Evolutionary conservation across 2,888 invertebrate species (phyloP).

Genomic region (Euzophera pinguis): DNA sequence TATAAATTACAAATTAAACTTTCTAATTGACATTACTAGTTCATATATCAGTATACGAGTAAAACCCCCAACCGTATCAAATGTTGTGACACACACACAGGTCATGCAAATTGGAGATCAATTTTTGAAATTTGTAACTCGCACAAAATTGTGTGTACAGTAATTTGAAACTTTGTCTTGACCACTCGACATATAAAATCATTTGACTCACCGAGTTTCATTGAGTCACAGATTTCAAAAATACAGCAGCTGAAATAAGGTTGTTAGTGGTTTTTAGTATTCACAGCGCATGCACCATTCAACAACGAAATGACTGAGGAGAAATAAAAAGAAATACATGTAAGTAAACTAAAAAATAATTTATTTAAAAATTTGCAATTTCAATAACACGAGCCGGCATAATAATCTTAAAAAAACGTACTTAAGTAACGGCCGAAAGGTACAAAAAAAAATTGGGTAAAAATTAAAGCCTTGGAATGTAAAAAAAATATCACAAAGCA

Average conservation of each 20-base stretch:
- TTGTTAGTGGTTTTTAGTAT: not conserved
- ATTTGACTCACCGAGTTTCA: too few relatives aligned
- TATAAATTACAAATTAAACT: too few relatives aligned
- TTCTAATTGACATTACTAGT: too few relatives aligned
- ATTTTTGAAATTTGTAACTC: too few relatives aligned
- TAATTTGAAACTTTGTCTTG: too few relatives aligned
- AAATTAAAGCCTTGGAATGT: slow-evolving; percentile 29
- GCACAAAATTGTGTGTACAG: too few relatives aligned
- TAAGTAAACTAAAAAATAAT: not conserved
- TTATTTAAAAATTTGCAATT: slow-evolving; percentile 6
- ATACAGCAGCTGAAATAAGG: not conserved
- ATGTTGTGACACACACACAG: not conserved
- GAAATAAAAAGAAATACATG: not conserved
- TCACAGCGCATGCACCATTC: not conserved
- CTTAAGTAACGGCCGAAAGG: not conserved
- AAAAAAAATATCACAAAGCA: slow-evolving; percentile 10
- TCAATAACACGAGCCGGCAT: not conserved
- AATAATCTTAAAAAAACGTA: not conserved
- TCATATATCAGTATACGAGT: not conserved
- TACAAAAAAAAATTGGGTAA: slow-evolving; percentile 4
- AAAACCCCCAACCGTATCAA: not conserved
- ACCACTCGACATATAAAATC: too few relatives aligned
- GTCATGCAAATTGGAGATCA: slow-evolving; percentile 3
- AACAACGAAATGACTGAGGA: not conserved
- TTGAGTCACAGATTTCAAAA: too few relatives aligned